Evolutionary conservation across 1,140 invertebrate species (phyloP), one percentile per base, ranked within the genome.

Genomic region (Heterodera schachtii): DNA sequence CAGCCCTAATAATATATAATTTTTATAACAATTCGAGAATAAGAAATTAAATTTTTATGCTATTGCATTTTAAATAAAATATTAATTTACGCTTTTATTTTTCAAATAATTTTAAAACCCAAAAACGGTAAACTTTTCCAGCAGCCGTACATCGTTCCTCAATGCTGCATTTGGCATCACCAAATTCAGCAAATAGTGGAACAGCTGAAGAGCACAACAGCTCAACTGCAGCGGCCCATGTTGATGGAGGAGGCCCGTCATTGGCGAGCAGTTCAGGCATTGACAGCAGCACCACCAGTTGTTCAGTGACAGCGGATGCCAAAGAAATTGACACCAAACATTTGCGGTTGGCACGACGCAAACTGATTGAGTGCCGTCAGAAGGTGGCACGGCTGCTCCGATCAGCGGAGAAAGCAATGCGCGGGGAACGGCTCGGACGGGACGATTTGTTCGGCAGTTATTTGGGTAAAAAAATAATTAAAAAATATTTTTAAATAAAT

Each of bases 201-300:
- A 69, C 52, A 46, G 64, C 13, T 64, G 66, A 78, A 31, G n/a
- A 71, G 64, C 47, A 69, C 52, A 78, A 41, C 31, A 8, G 49
- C 11, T 31, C 31, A 31, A 31, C 31, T 31, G 31, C 31, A 31
- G 31, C 31, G 1, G 49, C 49, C 49, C 6, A 11, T 11, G 49
- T 8, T 13, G 77, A 31, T 46, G 69, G 69, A 43, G 69, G 69
- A 13, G 69, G 69, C 0, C 41, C 31, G 21, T 71, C 31, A 11
- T 71, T 46, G 69, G n/a, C 44, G 41, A 78, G 77, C 31, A 78
- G 77, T 69, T 78, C 77, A 41, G 77, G 77, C 3, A 78, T 78
- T 21, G 66, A 19, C 47, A 69, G 64, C 11, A 21, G 31, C 31
- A 31, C 31, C 31, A 31, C 31, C 31, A 31, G 31, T 31, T 31